phyloP scores from a whole-genome alignment of 1,140 invertebrate genomes.

The Drosophila seguyi region DNA sequence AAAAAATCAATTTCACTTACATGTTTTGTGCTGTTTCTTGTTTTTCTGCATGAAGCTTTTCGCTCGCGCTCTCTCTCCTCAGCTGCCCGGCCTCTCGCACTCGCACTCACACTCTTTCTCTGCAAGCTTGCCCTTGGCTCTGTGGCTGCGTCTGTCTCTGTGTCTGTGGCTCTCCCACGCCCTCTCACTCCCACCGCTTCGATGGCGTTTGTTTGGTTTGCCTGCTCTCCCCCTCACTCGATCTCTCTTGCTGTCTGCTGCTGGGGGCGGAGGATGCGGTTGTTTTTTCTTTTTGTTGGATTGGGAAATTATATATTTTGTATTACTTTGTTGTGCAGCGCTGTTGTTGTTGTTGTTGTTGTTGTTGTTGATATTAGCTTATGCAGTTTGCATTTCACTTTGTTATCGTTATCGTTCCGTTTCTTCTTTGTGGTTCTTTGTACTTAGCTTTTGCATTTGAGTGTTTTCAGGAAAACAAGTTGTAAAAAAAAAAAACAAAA shows the following conservation, averaged over 20 bases:
- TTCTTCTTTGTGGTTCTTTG: constrained; percentile 41
- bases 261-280: constrained; percentile 2
- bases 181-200: constrained; percentile 1
- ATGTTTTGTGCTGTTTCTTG: constrained; percentile 73
- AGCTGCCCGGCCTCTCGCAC: constrained; percentile 4
- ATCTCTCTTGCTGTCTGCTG: not conserved
- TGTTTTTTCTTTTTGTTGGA: constrained; percentile 12
- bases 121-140: constrained; percentile 35
- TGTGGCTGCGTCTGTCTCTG: not conserved
- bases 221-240: constrained; percentile 4
- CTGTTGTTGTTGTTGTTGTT: constrained; percentile 4
- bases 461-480: constrained; percentile 18
- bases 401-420: constrained; percentile 38
- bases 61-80: constrained; percentile 22
- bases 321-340: constrained; percentile 46
- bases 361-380: constrained; percentile 15
- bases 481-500: constrained; percentile 1
- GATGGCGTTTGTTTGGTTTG: constrained; percentile 27
- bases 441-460: constrained; percentile 37
- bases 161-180: constrained; percentile 3
- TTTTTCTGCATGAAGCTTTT: constrained; percentile 69
- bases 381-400: constrained; percentile 46
- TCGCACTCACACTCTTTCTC: constrained; percentile 18
- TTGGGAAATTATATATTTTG: constrained; percentile 50
- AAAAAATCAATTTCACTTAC: constrained; percentile 80